Percentiles rank a stretch among this genome's conserved stretches.
These are phyloP conservation scores for Halictus quadricinctus DNA, from an alignment of 2,888 invertebrate genomes.

Conservation along the genomic window DNA sequence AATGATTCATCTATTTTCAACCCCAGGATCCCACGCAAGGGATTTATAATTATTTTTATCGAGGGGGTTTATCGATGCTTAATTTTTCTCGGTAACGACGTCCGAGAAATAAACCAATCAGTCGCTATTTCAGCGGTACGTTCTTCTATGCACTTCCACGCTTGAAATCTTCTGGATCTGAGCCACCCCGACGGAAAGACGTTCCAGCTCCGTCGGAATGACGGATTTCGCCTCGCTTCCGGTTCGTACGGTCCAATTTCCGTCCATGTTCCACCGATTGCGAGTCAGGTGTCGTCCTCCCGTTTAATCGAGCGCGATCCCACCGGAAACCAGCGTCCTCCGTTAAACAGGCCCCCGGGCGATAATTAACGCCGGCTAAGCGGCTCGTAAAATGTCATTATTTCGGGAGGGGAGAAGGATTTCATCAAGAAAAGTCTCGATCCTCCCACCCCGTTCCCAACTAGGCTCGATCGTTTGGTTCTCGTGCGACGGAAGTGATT, in stretches of 20 bases:
- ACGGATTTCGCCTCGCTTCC: neutral
- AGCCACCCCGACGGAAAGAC: neutral
- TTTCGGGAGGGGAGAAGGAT: neutral
- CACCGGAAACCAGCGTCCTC: neutral
- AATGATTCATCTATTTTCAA: too few relatives aligned
- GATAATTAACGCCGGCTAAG: slow-evolving; percentile 3
- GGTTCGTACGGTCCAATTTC: slow-evolving; percentile 3
- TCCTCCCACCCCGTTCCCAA: neutral
- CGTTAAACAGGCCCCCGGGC: neutral
- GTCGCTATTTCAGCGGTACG: neutral
- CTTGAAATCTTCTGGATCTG: neutral
- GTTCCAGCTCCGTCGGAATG: neutral
- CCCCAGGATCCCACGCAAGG: too few relatives aligned
- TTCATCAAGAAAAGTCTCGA: neutral
- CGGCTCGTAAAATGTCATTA: slow-evolving; percentile 3
- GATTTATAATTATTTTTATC: too few relatives aligned
- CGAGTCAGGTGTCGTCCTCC: neutral
- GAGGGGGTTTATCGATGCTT: too few relatives aligned
- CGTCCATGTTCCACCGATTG: slow-evolving; percentile 1
- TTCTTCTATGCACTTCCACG: neutral
- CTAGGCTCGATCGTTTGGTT: neutral
- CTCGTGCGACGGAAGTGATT: neutral
- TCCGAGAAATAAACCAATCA: neutral
- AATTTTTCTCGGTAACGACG: neutral
- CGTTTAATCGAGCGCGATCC: slow-evolving; percentile 6